A percentile compares a stretch with the other conserved stretches of the same genome.
Evolutionary conservation across 2,888 invertebrate species (phyloP).

Genomic region (Slavum lentiscoides): DNA sequence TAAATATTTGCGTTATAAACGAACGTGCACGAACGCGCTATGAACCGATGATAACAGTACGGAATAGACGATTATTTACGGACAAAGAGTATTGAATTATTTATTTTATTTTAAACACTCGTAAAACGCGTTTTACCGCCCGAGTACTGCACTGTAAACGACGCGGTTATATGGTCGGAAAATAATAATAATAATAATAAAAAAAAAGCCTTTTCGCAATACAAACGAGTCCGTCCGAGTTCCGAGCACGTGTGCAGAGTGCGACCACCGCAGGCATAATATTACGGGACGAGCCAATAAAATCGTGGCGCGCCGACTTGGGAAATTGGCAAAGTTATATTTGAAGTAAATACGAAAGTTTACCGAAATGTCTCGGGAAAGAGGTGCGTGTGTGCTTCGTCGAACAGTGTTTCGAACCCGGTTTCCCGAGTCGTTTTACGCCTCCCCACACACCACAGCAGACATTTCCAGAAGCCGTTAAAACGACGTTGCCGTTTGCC

Average conservation of each 20-base stretch:
- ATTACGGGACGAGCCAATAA: constrained; percentile 17
- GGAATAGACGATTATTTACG: too few species aligned
- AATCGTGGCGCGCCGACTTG: constrained; percentile 33
- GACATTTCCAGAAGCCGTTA: too few species aligned
- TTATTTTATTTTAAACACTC: too few species aligned
- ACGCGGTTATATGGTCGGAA: neutral
- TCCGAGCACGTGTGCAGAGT: constrained; percentile 14
- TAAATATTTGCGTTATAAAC: too few species aligned
- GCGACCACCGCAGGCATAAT: neutral
- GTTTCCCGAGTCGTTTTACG: constrained; percentile 31
- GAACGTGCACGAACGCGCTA: too few species aligned
- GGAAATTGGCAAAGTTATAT: constrained; percentile 49
- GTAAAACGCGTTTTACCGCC: too few species aligned
- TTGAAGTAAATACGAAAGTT: constrained; percentile 45
- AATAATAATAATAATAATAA: constrained; percentile 2
- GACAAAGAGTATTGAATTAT: too few species aligned
- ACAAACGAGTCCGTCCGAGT: constrained; percentile 10
- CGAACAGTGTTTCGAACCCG: too few species aligned
- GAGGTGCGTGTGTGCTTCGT: too few species aligned
- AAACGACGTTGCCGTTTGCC: too few species aligned
- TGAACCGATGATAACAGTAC: too few species aligned
- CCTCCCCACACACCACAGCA: neutral
- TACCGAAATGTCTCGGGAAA: constrained; percentile 23
- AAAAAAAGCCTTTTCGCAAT: neutral
- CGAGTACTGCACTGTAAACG: too few species aligned